Evolutionary conservation across 2,888 invertebrate genomes (phyloP).

Genomic region (Drosophila ezoana): DNA sequence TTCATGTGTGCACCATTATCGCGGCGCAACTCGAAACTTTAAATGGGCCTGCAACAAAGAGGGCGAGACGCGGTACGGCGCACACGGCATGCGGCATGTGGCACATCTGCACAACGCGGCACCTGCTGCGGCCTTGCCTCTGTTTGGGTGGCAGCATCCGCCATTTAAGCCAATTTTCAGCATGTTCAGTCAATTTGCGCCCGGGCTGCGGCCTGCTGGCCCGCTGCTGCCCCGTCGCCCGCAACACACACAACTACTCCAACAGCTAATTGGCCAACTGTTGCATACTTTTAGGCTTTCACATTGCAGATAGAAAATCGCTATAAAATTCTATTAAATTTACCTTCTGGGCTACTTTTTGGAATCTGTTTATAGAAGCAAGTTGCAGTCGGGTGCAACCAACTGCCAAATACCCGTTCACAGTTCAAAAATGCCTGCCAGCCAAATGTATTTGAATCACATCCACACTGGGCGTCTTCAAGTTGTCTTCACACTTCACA

Average conservation of each 20-base stretch:
- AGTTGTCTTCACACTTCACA: no score
- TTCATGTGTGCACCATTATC: conserved; percentile 38
- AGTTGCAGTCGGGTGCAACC: no score
- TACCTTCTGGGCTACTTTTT: no score
- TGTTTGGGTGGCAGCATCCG: conserved; percentile 2
- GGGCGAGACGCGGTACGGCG: neutral
- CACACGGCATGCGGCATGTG: neutral
- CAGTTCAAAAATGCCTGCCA: no score
- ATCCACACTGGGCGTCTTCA: no score
- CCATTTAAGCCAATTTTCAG: conserved; percentile 45
- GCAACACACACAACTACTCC: neutral
- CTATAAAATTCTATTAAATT: no score
- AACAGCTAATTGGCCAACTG: no score
- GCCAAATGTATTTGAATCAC: no score
- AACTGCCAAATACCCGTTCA: no score
- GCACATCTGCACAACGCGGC: conserved; percentile 2
- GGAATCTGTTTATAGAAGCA: no score
- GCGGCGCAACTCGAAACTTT: conserved; percentile 49
- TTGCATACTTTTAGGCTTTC: no score
- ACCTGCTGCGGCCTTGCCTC: conserved; percentile 5
- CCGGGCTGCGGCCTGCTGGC: neutral
- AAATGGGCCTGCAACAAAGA: conserved; percentile 17
- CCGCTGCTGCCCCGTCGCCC: neutral
- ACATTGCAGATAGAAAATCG: no score
- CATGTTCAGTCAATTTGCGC: conserved; percentile 39